Evolutionary conservation across 2,797 vertebrate genomes (phyloP).

Genomic region (Helicolenus hilgendorfi): DNA sequence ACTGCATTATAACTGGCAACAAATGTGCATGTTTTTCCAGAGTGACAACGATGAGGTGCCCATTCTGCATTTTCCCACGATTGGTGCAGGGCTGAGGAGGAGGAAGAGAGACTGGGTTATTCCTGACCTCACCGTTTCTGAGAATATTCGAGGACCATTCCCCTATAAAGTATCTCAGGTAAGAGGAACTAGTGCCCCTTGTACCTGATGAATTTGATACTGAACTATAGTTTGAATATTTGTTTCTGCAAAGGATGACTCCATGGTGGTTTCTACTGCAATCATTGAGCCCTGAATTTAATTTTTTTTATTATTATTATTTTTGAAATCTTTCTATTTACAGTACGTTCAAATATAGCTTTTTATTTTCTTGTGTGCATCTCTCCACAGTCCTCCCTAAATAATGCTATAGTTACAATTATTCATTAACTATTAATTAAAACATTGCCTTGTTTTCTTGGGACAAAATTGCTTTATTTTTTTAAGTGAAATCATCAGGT

Average conservation of each 20-base stretch:
- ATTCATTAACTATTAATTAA: too few relatives aligned
- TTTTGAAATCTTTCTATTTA: background rate
- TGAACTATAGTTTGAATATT: background rate
- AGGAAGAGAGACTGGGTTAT: conserved; percentile 86
- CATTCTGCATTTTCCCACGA: conserved; percentile 68
- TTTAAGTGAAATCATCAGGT: background rate
- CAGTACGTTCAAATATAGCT: background rate
- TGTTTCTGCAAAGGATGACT: background rate
- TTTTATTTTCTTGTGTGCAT: background rate
- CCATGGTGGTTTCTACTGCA: background rate
- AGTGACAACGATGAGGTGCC: background rate
- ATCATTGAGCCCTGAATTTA: background rate
- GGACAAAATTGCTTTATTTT: too few relatives aligned
- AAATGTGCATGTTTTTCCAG: conserved; percentile 40
- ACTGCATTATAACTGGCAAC: background rate
- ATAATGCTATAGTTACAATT: too few relatives aligned
- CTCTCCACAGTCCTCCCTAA: background rate
- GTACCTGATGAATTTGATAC: background rate
- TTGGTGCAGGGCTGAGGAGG: conserved; percentile 65
- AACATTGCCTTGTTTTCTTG: background rate
- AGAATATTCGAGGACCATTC: conserved; percentile 73
- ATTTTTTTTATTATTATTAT: background rate
- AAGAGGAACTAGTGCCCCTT: background rate
- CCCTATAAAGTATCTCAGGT: conserved; percentile 70
- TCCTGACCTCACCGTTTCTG: conserved; percentile 57